Evolutionary conservation across 2,797 vertebrate genomes (phyloP), one percentile per base, ranked within the genome.

Genomic region (Hippoglossus hippoglossus): DNA sequence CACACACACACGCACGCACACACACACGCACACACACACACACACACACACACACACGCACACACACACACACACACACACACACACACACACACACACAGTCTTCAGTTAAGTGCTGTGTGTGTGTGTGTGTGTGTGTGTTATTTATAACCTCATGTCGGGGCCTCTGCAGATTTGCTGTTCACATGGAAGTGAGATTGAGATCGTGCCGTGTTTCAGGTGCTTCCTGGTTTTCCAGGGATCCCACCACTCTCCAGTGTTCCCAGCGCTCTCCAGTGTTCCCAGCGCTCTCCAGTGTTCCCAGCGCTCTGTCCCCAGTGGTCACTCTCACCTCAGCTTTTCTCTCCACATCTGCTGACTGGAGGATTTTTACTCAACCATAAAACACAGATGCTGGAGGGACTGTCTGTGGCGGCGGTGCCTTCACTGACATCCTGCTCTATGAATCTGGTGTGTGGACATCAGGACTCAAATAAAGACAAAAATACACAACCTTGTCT

Each of bases 51-150:
- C 22, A 22, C 22, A 22, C 22, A 22, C 22, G 22, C 22, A 22
- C 22, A 22, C 22, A 22, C 22, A 22, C 22, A 22, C 22, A 22
- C 22, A 22, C 22, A 22, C 22, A 50, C 26, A 47, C 41, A 53
- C 36, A 34, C 21, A 58, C 46, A 15, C 50, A 31, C 51, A 55
- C 36, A 54, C 36, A 54, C 73, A 63, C 49, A 41, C 34, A 39
- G 2, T 6, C 39, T 11, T 18, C 28, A 44, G 46, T 25, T 13
- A 55, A 34, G 53, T 54, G 58, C 19, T 34, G 73, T 49, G 67
- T 34, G 41, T 25, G 31, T 31, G 31, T 31, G 8, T 31, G 22
- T 22, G 25, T 26, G 25, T 26, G 25, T 5, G 5, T 22, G 22
- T 2, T 22, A 22, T 22, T 22, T 22, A 2, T 22, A 22, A 22